Evolutionary conservation across 1,140 invertebrate genomes (phyloP).

Genomic region (Drosophila repletoides): DNA sequence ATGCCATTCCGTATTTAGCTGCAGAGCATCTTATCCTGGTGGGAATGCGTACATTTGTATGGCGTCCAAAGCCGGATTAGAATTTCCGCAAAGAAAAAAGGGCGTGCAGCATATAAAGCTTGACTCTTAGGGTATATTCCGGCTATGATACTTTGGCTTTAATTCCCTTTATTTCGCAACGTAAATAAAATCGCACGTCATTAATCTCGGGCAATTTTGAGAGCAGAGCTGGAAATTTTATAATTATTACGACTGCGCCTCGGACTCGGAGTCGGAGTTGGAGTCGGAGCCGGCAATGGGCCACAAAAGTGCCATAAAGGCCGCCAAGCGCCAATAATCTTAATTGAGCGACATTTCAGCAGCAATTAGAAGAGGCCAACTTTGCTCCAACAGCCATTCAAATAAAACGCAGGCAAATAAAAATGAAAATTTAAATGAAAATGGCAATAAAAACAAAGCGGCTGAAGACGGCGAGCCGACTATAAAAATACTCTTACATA

Average conservation of each 20-base stretch:
- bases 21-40: constrained; percentile 75
- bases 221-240: constrained; percentile 51
- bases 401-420: constrained; percentile 26
- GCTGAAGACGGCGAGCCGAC: too few species aligned
- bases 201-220: constrained; percentile 39
- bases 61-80: constrained; percentile 59
- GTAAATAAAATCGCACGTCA: constrained; percentile 40
- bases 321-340: constrained; percentile 64
- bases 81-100: constrained; percentile 20
- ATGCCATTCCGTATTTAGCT: constrained; percentile 71
- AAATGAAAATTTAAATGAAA: too few species aligned
- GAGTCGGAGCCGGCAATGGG: not conserved
- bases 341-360: constrained; percentile 72
- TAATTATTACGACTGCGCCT: constrained; percentile 60
- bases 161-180: constrained; percentile 32
- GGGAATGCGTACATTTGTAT: constrained; percentile 74
- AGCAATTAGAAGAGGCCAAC: constrained; percentile 50
- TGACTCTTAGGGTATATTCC: not conserved
- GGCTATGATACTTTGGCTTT: constrained; percentile 43
- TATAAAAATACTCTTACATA: too few species aligned
- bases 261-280: too few species aligned
- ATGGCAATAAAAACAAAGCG: too few species aligned
- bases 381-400: constrained; percentile 7
- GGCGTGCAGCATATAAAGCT: too few species aligned
- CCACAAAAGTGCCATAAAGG: constrained; percentile 63